Conservation (phyloP, 2,113 vertebrate genomes). For the Psittacara wagleri region DNA sequence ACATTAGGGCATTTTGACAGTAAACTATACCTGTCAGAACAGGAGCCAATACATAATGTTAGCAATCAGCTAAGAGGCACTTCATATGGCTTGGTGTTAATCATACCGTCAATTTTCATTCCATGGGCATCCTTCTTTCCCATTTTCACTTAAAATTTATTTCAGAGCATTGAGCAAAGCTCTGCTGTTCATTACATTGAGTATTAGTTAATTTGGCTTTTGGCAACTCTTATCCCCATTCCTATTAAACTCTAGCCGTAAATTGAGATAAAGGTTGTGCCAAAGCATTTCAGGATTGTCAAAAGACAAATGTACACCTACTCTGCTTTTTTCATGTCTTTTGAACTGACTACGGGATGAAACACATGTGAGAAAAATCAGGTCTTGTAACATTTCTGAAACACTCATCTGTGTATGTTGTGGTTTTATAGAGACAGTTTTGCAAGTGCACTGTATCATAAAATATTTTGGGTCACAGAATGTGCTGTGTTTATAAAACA, state of each 20-base stretch:
- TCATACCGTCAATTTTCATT: slow-evolving; percentile 49
- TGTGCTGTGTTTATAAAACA: neutral
- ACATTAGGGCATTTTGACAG: neutral
- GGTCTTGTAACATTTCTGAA: neutral
- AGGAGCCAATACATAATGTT: neutral
- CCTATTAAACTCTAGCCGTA: slow-evolving; percentile 10
- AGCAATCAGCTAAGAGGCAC: slow-evolving; percentile 37
- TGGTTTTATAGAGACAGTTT: neutral
- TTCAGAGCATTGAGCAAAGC: slow-evolving; percentile 36
- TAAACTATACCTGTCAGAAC: neutral
- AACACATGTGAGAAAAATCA: neutral
- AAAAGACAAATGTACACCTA: neutral
- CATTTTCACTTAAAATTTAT: slow-evolving; percentile 46
- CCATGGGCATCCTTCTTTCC: slow-evolving; percentile 1
- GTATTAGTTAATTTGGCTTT: slow-evolving; percentile 58
- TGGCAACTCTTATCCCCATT: slow-evolving; percentile 20
- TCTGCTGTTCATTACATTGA: slow-evolving; percentile 34
- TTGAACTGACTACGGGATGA: neutral
- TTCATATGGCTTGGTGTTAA: neutral
- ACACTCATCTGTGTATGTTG: neutral
- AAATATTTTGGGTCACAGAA: neutral
- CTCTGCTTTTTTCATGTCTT: neutral
- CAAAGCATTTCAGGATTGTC: slow-evolving; percentile 29
- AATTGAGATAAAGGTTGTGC: slow-evolving; percentile 19
- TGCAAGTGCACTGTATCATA: neutral